Evolutionary conservation across 1,140 invertebrate species (phyloP).

Genomic region (Lucilia sericata): DNA sequence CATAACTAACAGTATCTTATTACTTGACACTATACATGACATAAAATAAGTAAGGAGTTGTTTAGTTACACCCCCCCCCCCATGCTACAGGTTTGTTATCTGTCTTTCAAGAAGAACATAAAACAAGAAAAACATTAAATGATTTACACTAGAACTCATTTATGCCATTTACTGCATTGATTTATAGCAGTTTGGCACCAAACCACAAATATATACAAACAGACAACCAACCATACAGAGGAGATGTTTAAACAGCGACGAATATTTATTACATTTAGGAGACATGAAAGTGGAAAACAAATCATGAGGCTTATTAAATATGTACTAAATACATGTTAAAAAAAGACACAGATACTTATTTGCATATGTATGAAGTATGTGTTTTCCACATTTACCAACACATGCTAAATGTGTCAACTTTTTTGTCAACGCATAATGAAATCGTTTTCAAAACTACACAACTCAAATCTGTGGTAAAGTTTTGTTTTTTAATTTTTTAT

Average conservation of each 20-base stretch:
- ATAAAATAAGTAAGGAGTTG: neutral
- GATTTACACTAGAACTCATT: slow-evolving; percentile 42
- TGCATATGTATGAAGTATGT: neutral
- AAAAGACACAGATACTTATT: neutral
- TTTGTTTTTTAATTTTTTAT: neutral
- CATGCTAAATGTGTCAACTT: slow-evolving; percentile 29
- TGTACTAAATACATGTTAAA: neutral
- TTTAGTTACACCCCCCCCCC: neutral
- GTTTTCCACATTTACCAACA: neutral
- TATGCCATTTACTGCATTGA: slow-evolving; percentile 37
- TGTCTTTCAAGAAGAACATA: neutral
- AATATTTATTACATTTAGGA: too few species aligned
- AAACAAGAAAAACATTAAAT: slow-evolving; percentile 2
- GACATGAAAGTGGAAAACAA: too few species aligned
- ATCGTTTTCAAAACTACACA: neutral
- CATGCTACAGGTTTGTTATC: neutral
- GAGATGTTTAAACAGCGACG: too few species aligned
- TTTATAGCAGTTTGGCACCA: slow-evolving; percentile 23
- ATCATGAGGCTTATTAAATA: neutral
- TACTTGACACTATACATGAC: neutral
- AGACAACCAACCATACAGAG: neutral
- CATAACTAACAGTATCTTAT: neutral
- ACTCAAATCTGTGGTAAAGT: neutral
- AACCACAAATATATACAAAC: neutral
- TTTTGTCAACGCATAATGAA: slow-evolving; percentile 35